These are phyloP conservation scores for Macrostomum cliftonense DNA, from an alignment of 2,888 invertebrate species.

Conservation along the genomic window DNA sequence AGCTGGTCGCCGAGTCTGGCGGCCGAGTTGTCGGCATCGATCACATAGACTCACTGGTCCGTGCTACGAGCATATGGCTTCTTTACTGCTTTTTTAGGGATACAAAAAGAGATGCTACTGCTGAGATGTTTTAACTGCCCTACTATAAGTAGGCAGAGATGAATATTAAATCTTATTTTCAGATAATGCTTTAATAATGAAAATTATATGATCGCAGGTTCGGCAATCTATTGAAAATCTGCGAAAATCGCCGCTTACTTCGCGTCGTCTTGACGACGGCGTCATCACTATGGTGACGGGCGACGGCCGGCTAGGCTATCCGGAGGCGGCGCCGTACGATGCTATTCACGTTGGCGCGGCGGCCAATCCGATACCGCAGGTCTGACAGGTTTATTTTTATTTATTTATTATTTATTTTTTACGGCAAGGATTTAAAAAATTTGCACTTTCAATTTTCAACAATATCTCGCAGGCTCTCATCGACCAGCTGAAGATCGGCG, in stretches of 20 bases:
- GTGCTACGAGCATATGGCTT: no score
- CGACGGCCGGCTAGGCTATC: conserved; percentile 33
- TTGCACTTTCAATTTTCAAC: no score
- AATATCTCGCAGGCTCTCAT: conserved; percentile 44
- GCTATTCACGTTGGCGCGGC: conserved; percentile 40
- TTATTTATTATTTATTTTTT: conserved; percentile 3
- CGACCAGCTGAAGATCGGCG: conserved; percentile 72
- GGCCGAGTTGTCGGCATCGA: conserved; percentile 37
- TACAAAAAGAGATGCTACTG: no score
- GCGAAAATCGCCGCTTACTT: no score
- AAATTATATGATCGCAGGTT: no score
- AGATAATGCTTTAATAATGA: no score
- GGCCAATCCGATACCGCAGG: conserved; percentile 34
- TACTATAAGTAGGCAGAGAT: no score
- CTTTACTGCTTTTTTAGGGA: no score
- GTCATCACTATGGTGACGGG: conserved; percentile 28
- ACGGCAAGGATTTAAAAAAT: background rate
- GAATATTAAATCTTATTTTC: no score
- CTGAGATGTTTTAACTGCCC: no score
- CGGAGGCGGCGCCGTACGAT: conserved; percentile 31
- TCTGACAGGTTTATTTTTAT: conserved; percentile 21
- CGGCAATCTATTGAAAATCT: no score
- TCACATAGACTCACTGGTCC: conserved; percentile 33
- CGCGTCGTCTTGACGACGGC: conserved; percentile 12
- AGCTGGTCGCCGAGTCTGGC: conserved; percentile 37